phyloP scores from a whole-genome alignment of 1,140 invertebrate species.

The Reticulitermes speratus region DNA sequence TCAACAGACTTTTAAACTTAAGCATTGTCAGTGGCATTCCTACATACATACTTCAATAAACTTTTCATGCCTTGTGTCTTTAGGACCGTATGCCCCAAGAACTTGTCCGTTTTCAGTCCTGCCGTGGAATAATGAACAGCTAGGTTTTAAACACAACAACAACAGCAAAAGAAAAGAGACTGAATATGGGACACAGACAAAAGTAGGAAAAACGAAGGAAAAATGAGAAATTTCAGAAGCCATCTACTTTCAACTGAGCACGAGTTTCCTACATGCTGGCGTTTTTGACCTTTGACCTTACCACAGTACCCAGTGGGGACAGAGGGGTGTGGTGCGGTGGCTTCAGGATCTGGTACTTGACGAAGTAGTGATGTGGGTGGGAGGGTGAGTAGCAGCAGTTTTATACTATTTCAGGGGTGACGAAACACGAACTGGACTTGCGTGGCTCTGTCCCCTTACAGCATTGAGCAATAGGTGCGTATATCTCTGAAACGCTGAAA shows the following conservation, averaged over 20 bases:
- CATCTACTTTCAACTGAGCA: neutral
- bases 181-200: neutral
- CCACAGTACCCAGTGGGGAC: neutral
- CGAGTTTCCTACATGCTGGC: neutral
- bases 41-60: neutral
- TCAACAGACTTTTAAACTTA: neutral
- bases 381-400: too few relatives aligned
- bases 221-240: neutral
- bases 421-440: too few relatives aligned
- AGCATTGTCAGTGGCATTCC: neutral
- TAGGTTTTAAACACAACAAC: neutral
- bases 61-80: neutral
- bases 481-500: too few relatives aligned
- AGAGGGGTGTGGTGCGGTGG: neutral
- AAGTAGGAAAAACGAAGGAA: neutral
- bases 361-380: too few relatives aligned
- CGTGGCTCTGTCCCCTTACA: too few relatives aligned
- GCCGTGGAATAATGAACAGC: neutral
- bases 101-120: neutral
- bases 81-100: neutral
- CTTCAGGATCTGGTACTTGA: neutral
- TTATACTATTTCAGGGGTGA: too few relatives aligned
- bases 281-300: neutral
- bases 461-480: too few relatives aligned
- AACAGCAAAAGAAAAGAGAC: neutral